phyloP scores from a whole-genome alignment of 2,113 vertebrate species.

The Chitala chitala region DNA sequence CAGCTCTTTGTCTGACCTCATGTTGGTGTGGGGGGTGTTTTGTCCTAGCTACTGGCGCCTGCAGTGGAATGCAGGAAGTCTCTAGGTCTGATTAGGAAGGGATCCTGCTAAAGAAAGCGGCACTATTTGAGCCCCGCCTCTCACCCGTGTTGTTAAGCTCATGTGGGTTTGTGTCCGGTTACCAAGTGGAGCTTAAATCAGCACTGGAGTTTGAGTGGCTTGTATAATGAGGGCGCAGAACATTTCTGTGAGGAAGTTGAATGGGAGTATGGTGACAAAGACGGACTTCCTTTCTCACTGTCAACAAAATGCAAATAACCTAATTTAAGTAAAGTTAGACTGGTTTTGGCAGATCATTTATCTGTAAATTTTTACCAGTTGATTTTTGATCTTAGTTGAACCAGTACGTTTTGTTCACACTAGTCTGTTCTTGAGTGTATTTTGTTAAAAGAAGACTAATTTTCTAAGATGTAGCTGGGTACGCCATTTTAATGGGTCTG shows the following conservation, averaged over 20 bases:
- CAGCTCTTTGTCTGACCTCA: not conserved
- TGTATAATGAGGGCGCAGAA: not conserved
- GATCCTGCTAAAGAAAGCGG: constrained; percentile 26
- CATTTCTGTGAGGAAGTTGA: not conserved
- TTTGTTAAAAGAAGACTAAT: too few relatives aligned
- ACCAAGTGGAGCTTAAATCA: constrained; percentile 9
- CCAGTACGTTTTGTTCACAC: too few relatives aligned
- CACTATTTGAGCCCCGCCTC: constrained; percentile 23
- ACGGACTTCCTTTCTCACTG: too few relatives aligned
- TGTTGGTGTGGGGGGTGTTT: not conserved
- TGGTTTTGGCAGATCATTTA: not conserved
- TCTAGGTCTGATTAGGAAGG: constrained; percentile 26
- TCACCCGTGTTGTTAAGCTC: constrained; percentile 26
- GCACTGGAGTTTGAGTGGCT: not conserved
- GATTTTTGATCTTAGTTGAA: too few relatives aligned
- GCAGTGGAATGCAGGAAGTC: constrained; percentile 12
- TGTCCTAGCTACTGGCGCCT: not conserved
- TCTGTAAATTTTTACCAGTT: too few relatives aligned
- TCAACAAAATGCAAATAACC: not conserved
- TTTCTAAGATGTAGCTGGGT: too few relatives aligned
- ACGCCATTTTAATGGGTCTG: too few relatives aligned
- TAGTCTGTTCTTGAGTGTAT: too few relatives aligned
- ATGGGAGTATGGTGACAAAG: too few relatives aligned
- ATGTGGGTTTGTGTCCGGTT: constrained; percentile 23
- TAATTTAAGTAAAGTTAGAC: not conserved